Evolutionary conservation across 2,888 invertebrate species (phyloP), one percentile per base, ranked within the genome.

Genomic region (Endotricha flammealis): DNA sequence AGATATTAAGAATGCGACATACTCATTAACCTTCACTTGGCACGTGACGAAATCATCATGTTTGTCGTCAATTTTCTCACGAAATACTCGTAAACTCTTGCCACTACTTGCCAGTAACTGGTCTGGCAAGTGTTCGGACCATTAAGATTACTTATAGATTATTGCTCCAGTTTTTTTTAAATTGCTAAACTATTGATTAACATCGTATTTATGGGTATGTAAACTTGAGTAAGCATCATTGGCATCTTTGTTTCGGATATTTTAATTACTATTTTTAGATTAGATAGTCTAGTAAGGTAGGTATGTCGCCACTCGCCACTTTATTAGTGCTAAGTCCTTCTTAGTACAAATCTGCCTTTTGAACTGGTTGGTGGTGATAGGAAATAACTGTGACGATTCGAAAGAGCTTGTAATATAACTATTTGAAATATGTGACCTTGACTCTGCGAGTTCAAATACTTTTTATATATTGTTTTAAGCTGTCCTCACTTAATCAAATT

Each of bases 101-200:
- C 32, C 32, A 38, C n/a, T n/a, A n/a, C n/a, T n/a, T n/a, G 13
- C 27, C 12, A 5, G 31, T 27, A 53, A 57, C 60, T 38, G 44
- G 62, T 59, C 37, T 31, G 27, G 47, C 54, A 10, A 53, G n/a
- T n/a, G n/a, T n/a, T n/a, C n/a, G n/a, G 51, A 51, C 49, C 43
- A 39, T 43, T 44, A 40, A 37, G 20, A 32, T 47, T 47, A 41
- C 44, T 44, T 29, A 36, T 32, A 38, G 37, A 46, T 41, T 47
- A 54, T 55, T 55, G 59, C 50, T 62, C 59, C 24, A 53, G 46
- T 58, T 61, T 50, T 58, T 61, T 50, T 29, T n/a, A 46, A 48
- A 54, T 60, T 61, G 53, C 59, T 40, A 58, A 56, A 59, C 48
- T 44, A 39, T 48, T 41, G 40, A 46, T 53, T 60, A 57, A 54